Conservation (phyloP, 2,888 invertebrate genomes). For the Apodemia duryi region DNA sequence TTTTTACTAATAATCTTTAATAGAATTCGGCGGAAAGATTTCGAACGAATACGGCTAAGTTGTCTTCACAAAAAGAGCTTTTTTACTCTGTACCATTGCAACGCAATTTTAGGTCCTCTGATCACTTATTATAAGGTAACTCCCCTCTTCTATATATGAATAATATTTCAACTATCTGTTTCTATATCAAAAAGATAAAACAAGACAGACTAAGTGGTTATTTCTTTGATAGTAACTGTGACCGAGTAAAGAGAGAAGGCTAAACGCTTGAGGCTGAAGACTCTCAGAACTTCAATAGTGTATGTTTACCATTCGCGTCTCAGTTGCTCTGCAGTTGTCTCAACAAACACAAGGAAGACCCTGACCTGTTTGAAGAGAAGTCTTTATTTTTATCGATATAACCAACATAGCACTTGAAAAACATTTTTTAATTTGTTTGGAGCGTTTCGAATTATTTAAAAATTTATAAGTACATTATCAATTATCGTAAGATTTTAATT, state of each 20-base stretch:
- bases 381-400: slow-evolving; percentile 1
- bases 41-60: too few relatives aligned
- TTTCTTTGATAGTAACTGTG: slow-evolving; percentile 2
- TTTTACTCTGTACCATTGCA: too few relatives aligned
- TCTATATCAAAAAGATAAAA: not conserved
- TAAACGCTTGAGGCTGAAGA: slow-evolving; percentile 10
- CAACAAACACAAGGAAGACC: slow-evolving; percentile 22
- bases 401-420: not conserved
- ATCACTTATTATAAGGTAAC: too few relatives aligned
- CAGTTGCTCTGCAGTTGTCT: slow-evolving; percentile 26
- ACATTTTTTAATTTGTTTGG: not conserved
- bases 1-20: too few relatives aligned
- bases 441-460: not conserved
- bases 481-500: too few relatives aligned
- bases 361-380: slow-evolving; percentile 28
- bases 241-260: slow-evolving; percentile 26
- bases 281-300: slow-evolving; percentile 26
- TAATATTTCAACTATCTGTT: not conserved
- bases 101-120: too few relatives aligned
- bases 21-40: too few relatives aligned
- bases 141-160: too few relatives aligned
- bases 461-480: too few relatives aligned
- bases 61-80: too few relatives aligned
- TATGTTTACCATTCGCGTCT: slow-evolving; percentile 30
- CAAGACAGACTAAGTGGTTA: not conserved